Evolutionary conservation across 1,140 invertebrate species (phyloP).

Genomic region (Atta texana): DNA sequence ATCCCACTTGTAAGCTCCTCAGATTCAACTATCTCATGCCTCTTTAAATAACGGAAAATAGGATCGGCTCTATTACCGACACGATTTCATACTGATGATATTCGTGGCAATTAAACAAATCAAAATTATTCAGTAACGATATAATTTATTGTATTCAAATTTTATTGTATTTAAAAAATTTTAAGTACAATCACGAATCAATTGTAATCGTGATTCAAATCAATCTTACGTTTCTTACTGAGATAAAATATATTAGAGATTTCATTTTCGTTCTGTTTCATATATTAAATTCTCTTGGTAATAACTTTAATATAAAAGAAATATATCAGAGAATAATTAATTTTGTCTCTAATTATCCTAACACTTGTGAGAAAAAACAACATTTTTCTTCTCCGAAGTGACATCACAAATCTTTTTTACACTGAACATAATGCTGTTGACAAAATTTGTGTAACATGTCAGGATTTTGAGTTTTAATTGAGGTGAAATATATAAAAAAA

Average conservation of each 20-base stretch:
- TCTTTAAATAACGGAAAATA: conserved; percentile 12
- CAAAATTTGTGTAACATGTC: too few species aligned
- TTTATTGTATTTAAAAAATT: conserved; percentile 28
- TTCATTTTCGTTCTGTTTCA: neutral
- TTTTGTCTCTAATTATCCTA: neutral
- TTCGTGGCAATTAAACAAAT: neutral
- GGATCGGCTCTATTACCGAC: neutral
- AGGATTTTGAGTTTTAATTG: too few species aligned
- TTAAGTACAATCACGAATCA: too few species aligned
- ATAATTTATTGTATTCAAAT: neutral
- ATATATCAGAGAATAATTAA: conserved; percentile 10
- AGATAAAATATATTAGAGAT: conserved; percentile 6
- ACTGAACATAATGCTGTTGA: too few species aligned
- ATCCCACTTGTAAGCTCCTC: conserved; percentile 42
- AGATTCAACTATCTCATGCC: neutral
- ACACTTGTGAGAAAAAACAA: too few species aligned
- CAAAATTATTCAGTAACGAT: neutral
- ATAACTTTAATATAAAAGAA: neutral
- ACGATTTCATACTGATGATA: neutral
- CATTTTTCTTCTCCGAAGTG: too few species aligned
- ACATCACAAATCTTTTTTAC: too few species aligned
- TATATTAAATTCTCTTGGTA: neutral
- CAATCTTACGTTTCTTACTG: too few species aligned
- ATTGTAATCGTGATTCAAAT: neutral
- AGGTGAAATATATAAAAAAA: too few species aligned